These are phyloP conservation scores for Tubulanus polymorphus DNA, from an alignment of 2,888 invertebrate genomes.

Conservation along the genomic window DNA sequence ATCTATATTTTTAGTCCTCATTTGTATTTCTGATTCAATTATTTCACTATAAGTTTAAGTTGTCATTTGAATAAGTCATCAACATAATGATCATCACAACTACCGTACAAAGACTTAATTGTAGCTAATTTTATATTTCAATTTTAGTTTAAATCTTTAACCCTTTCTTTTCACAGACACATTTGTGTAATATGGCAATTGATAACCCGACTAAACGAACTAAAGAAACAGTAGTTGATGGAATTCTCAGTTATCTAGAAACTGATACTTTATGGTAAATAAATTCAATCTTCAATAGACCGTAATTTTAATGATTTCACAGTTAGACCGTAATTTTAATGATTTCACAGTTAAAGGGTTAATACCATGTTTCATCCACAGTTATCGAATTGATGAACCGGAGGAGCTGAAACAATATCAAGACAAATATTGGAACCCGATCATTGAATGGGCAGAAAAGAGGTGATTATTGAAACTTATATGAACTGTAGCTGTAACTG, in stretches of 20 bases:
- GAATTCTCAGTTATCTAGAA: conserved; percentile 69
- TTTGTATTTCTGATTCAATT: not conserved
- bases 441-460: conserved; percentile 84
- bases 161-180: conserved; percentile 62
- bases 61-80: no score
- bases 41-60: not conserved
- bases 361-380: conserved; percentile 19
- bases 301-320: not conserved
- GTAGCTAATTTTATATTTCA: no score
- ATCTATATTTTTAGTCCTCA: no score
- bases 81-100: no score
- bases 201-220: conserved; percentile 86
- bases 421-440: conserved; percentile 79
- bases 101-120: conserved; percentile 8
- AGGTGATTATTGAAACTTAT: conserved; percentile 48
- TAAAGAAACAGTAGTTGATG: conserved; percentile 70
- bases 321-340: not conserved
- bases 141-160: no score
- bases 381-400: conserved; percentile 60
- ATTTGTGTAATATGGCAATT: conserved; percentile 81
- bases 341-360: not conserved
- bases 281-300: not conserved
- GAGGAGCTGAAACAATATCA: conserved; percentile 73
- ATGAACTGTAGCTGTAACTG: not conserved
- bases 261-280: conserved; percentile 56